Evolutionary conservation across 2,113 vertebrate species (phyloP).

Genomic region (Lutjanus erythropterus): DNA sequence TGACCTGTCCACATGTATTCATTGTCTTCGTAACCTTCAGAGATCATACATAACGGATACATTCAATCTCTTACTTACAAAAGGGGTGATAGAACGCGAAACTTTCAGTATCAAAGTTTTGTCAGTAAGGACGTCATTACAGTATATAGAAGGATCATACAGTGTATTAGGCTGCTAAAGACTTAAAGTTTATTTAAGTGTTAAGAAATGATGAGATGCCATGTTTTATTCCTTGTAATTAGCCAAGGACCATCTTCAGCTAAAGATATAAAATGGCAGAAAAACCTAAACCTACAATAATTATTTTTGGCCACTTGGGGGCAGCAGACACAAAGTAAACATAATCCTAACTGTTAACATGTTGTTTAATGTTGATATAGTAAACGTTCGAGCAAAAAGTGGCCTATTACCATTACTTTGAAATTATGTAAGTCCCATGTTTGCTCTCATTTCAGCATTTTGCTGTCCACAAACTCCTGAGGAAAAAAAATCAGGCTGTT

Average conservation of each 20-base stretch:
- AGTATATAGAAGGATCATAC: constrained; percentile 8
- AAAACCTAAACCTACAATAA: neutral
- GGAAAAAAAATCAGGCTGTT: too few species aligned
- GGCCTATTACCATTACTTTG: neutral
- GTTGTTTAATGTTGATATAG: neutral
- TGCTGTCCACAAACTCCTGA: neutral
- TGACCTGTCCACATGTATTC: constrained; percentile 32
- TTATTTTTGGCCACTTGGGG: neutral
- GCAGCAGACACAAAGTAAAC: constrained; percentile 4
- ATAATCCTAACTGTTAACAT: neutral
- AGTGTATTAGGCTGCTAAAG: neutral
- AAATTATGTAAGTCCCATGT: neutral
- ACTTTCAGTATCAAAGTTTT: constrained; percentile 38
- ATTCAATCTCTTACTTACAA: constrained; percentile 62
- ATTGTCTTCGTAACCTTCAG: constrained; percentile 29
- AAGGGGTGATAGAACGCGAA: neutral
- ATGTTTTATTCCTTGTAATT: too few species aligned
- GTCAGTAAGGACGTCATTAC: constrained; percentile 46
- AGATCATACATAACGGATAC: constrained; percentile 50
- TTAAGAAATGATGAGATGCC: constrained; percentile 38
- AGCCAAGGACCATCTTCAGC: too few species aligned
- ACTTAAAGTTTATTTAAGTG: neutral
- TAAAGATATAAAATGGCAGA: neutral
- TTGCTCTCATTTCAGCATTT: neutral
- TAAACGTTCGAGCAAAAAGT: neutral